phyloP scores from a whole-genome alignment of 2,797 vertebrate genomes.

The Acrocephalus scirpaceus region DNA sequence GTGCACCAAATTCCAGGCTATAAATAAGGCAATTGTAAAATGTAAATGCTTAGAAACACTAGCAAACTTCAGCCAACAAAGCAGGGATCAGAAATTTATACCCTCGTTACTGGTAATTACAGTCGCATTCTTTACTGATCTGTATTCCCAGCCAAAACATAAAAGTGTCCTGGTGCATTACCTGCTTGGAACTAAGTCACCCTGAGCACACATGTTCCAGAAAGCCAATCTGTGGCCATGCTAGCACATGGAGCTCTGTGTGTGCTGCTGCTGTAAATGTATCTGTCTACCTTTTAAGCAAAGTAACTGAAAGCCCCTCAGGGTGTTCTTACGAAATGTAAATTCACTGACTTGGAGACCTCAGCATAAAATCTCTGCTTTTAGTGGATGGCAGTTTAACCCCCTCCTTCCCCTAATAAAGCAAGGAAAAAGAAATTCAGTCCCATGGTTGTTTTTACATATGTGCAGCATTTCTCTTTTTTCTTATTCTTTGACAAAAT shows the following conservation, averaged over 20 bases:
- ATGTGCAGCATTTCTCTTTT: background rate
- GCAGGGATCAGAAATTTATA: conserved; percentile 61
- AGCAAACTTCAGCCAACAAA: conserved; percentile 57
- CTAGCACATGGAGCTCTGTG: conserved; percentile 19
- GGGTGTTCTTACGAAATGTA: conserved; percentile 72
- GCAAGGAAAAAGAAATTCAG: background rate
- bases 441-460: background rate
- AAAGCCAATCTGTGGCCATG: background rate
- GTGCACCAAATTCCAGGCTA: conserved; percentile 37
- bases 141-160: conserved; percentile 60
- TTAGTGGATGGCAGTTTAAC: conserved; percentile 59
- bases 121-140: conserved; percentile 57
- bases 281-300: conserved; percentile 67
- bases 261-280: conserved; percentile 49
- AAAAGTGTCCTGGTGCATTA: conserved; percentile 60
- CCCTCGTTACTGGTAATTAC: conserved; percentile 72
- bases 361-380: conserved; percentile 64
- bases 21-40: conserved; percentile 67
- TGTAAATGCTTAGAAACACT: conserved; percentile 52
- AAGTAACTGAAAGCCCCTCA: conserved; percentile 65
- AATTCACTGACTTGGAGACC: conserved; percentile 70
- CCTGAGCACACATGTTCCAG: conserved; percentile 3
- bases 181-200: conserved; percentile 48
- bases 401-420: conserved; percentile 34
- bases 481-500: conserved; percentile 8